Base-by-base conservation (phyloP, 2,113 vertebrate genomes). In the Corvus cornix region DNA sequence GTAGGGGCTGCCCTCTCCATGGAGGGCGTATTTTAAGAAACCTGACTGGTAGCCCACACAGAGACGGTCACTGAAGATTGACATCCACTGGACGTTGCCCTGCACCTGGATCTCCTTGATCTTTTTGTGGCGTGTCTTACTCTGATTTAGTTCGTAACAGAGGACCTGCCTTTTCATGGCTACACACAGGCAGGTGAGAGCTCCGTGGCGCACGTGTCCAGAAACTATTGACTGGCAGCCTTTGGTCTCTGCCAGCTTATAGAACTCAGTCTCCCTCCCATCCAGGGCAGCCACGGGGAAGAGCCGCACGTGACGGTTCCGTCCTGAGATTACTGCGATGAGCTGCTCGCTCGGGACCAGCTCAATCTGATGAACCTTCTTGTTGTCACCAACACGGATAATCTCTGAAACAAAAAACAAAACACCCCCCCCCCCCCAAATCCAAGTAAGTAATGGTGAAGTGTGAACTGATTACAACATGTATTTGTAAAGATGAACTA, bases 341-440 rank as follows among this genome's bases (percentile, higher is more conserved):
- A 99, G 98, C 97, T 99, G 99, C 89, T 99, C 99, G 16, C 97
- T 98, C 10, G 98, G 98, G 80, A 99, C 99, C 64, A 99, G 98
- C 96, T 99, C 99, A 31, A 99, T 98, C 94, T 99, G 99, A 97
- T 99, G 98, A 74, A 99, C 98, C 97, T 99, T 99, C 98, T 99
- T 99, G 90, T 99, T 99, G 97, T 99, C 99, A 64, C 99, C 99
- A 90, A 99, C 99, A 58, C 99, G 98, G 92, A 99, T 98, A 76
- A 99, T 99, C 97, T 99, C 99, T 99, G 95, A 18, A 85, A 87
- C 58, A 73, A 8, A 64, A 6, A 63, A 8, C 20, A 19, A 43
- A 68, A 11, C 17, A 48, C 33, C 7, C 0, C 4, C 7, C 0
- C 4, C 7, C 35, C 35, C 58, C 28, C 6, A 24, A 95, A 96